Conservation (phyloP, 2,888 invertebrate genomes). For the Orthosia incerta region DNA sequence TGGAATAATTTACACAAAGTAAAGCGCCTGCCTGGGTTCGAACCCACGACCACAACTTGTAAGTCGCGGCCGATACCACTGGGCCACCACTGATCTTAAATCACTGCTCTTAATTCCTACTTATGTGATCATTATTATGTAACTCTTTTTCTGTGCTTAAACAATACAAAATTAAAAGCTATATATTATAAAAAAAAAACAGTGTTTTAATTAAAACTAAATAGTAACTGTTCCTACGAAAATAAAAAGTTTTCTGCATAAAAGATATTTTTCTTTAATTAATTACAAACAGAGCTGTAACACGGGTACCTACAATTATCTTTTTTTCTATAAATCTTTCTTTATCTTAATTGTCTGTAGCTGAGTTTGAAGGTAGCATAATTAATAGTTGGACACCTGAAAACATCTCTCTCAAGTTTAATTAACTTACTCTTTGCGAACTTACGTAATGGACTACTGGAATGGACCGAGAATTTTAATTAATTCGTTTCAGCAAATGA, state of each 20-base stretch:
- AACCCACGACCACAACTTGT: too few species aligned
- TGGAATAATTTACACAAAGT: too few species aligned
- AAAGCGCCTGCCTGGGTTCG: too few species aligned
- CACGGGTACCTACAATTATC: conserved; percentile 2
- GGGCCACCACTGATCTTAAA: too few species aligned
- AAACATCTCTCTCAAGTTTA: conserved; percentile 52
- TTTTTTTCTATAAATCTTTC: not conserved
- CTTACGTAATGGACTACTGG: conserved; percentile 51
- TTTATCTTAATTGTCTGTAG: conserved; percentile 29
- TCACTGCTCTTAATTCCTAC: too few species aligned
- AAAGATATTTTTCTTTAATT: conserved; percentile 1
- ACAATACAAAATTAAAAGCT: too few species aligned
- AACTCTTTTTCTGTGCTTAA: too few species aligned
- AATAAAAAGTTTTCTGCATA: not conserved
- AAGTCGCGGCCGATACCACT: too few species aligned
- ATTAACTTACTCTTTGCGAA: conserved; percentile 38
- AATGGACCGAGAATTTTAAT: conserved; percentile 41
- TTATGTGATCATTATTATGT: too few species aligned
- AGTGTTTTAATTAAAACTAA: not conserved
- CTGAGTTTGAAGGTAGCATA: conserved; percentile 33
- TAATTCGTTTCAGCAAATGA: conserved; percentile 28
- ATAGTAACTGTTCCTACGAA: not conserved
- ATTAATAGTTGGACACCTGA: conserved; percentile 54
- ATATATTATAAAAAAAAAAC: too few species aligned
- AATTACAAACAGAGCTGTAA: conserved; percentile 16